phyloP scores from a whole-genome alignment of 2,797 vertebrate species.

The Scolopax rusticola region DNA sequence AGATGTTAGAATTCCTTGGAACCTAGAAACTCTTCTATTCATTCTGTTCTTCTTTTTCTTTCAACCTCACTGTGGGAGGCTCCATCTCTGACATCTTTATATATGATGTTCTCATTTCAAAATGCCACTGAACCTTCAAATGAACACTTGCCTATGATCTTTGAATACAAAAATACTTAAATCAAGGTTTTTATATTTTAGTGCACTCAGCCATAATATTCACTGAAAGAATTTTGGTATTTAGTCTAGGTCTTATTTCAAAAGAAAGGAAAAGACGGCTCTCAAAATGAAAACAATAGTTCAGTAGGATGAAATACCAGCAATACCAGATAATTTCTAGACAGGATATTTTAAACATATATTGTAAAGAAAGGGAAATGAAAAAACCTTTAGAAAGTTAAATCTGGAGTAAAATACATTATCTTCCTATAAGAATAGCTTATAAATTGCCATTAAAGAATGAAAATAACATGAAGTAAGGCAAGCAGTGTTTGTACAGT shows the following conservation, averaged over 20 bases:
- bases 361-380: neutral
- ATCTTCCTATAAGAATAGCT: neutral
- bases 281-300: slow-evolving; percentile 48
- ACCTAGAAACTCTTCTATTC: slow-evolving; percentile 84
- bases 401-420: neutral
- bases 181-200: slow-evolving; percentile 86
- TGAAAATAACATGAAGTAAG: neutral
- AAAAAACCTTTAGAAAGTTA: neutral
- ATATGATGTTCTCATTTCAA: slow-evolving; percentile 87
- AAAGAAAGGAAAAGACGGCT: slow-evolving; percentile 32
- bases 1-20: slow-evolving; percentile 86
- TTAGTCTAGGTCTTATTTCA: slow-evolving; percentile 51
- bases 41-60: slow-evolving; percentile 84
- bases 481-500: neutral
- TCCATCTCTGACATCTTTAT: slow-evolving; percentile 86
- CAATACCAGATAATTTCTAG: neutral
- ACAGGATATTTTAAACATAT: neutral
- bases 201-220: slow-evolving; percentile 75
- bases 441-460: neutral
- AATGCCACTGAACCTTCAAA: slow-evolving; percentile 89
- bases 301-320: slow-evolving; percentile 18
- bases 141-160: slow-evolving; percentile 85
- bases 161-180: slow-evolving; percentile 84
- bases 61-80: slow-evolving; percentile 86
- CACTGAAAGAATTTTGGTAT: slow-evolving; percentile 57